Conservation (phyloP, 2,797 vertebrate species). For the Micropoecilia bifurca region DNA sequence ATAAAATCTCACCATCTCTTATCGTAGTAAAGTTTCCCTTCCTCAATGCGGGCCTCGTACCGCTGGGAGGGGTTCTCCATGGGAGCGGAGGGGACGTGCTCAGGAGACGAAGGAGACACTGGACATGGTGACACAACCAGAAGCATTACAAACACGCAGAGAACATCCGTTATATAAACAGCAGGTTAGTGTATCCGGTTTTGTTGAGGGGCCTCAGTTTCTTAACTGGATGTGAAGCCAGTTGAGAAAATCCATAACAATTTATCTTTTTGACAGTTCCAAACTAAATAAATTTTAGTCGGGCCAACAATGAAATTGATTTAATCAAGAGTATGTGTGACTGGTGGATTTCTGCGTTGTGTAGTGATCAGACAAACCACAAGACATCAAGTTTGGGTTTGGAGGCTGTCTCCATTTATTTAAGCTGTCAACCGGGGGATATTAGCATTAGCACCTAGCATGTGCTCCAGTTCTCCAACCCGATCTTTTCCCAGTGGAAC, state of each 20-base stretch:
- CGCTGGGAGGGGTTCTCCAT: slow-evolving; percentile 92
- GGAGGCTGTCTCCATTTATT: no score
- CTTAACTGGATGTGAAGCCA: background rate
- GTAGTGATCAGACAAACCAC: no score
- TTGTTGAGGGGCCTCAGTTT: background rate
- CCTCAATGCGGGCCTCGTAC: slow-evolving; percentile 96
- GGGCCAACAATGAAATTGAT: background rate
- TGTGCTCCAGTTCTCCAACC: no score
- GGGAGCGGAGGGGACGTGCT: slow-evolving; percentile 90
- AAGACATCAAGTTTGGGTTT: no score
- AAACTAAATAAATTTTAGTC: background rate
- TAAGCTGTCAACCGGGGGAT: no score
- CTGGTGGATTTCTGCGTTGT: no score
- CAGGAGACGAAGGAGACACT: slow-evolving; percentile 95
- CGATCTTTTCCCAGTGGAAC: no score
- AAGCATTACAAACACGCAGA: background rate
- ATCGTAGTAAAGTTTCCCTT: slow-evolving; percentile 98
- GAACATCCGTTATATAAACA: background rate
- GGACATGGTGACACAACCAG: background rate
- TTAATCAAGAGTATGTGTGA: background rate
- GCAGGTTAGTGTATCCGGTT: background rate
- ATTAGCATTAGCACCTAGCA: no score
- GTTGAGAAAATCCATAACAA: background rate
- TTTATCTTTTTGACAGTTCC: background rate
- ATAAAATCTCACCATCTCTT: slow-evolving; percentile 90